These are phyloP conservation scores for Ornithoptera alexandrae DNA, from an alignment of 2,888 invertebrate species.

Conservation along the genomic window DNA sequence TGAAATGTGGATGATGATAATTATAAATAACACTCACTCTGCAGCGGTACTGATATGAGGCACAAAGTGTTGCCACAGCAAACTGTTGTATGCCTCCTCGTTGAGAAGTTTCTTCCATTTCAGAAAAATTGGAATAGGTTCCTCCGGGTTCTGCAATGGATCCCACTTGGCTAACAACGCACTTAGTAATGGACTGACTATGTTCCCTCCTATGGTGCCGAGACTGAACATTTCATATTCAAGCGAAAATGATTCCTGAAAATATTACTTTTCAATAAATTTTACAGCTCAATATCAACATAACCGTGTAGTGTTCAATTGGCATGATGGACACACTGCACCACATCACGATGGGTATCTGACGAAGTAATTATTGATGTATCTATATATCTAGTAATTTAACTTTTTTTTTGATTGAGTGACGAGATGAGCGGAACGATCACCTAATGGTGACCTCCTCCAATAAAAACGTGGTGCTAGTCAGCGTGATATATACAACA, in stretches of 20 bases:
- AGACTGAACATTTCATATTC: conserved; percentile 93
- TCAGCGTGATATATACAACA: too few relatives aligned
- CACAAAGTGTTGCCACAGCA: conserved; percentile 95
- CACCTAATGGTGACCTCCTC: too few relatives aligned
- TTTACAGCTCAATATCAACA: too few relatives aligned
- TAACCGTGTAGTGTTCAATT: too few relatives aligned
- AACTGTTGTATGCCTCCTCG: conserved; percentile 86
- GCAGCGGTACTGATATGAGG: conserved; percentile 88
- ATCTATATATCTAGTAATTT: too few relatives aligned
- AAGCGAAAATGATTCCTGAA: conserved; percentile 54
- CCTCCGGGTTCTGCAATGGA: conserved; percentile 84
- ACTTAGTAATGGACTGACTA: conserved; percentile 91
- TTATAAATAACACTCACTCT: conserved; percentile 78
- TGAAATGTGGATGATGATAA: too few relatives aligned
- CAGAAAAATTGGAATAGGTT: conserved; percentile 82
- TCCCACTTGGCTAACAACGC: conserved; percentile 88
- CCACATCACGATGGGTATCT: too few relatives aligned
- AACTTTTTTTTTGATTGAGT: too few relatives aligned
- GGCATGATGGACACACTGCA: too few relatives aligned
- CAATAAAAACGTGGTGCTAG: too few relatives aligned
- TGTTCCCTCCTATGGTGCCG: conserved; percentile 89
- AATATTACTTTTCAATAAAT: background rate
- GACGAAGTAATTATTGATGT: too few relatives aligned
- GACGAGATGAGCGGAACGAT: too few relatives aligned
- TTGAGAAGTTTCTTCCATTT: conserved; percentile 86